Evolutionary conservation across 2,797 vertebrate species (phyloP).

Genomic region (Telmatherina bonti): DNA sequence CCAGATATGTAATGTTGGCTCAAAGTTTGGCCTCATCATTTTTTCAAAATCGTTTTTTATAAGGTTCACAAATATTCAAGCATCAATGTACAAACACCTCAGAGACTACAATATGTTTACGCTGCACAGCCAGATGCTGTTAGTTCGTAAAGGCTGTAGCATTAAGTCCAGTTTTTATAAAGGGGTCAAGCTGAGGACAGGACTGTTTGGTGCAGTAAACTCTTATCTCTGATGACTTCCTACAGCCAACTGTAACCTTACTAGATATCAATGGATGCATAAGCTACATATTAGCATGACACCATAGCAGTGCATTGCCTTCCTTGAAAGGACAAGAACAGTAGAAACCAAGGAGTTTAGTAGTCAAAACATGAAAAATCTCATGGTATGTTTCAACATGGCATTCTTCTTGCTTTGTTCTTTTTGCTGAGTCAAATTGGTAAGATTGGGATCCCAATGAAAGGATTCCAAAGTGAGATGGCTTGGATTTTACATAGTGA

Average conservation of each 20-base stretch:
- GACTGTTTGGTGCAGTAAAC: no score
- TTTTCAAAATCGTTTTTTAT: background rate
- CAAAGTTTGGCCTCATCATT: background rate
- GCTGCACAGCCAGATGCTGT: slow-evolving; percentile 35
- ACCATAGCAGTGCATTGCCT: no score
- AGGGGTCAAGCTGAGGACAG: no score
- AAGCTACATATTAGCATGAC: no score
- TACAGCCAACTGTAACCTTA: background rate
- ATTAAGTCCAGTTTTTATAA: background rate
- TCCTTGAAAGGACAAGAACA: no score
- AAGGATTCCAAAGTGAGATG: background rate
- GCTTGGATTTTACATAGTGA: background rate
- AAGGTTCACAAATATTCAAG: background rate
- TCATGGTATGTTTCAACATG: background rate
- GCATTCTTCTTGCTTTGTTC: background rate
- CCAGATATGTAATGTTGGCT: background rate
- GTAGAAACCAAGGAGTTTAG: no score
- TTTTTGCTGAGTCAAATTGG: background rate
- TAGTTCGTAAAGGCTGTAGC: slow-evolving; percentile 1
- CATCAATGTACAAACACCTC: background rate
- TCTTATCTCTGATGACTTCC: no score
- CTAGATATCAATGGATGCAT: no score
- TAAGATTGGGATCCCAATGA: background rate
- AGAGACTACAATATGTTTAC: slow-evolving; percentile 10
- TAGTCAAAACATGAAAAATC: background rate